Evolutionary conservation across 2,888 invertebrate species (phyloP), one percentile per base, ranked within the genome.

Genomic region (Drosophila paranaensis): DNA sequence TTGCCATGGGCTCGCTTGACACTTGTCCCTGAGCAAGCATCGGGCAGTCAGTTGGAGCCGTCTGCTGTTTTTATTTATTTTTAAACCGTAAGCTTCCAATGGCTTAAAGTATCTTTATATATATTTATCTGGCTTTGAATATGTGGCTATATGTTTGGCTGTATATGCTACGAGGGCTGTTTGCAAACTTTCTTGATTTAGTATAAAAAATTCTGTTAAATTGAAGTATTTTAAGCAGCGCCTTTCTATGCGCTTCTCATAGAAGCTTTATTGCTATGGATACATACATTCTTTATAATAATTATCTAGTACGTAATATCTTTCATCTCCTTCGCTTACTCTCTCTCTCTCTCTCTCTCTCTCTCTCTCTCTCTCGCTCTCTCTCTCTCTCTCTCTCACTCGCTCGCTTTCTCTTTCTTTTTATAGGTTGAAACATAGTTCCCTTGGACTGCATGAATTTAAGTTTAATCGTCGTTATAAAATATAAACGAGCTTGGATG

Each of bases 391-490:
- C 42, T 9, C 14, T 9, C 14, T 5, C n/a, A 10, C 2, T 11
- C 16, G 9, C 0, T 20, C 16, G 16, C 42, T 43, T 0, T 43
- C 42, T 9, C 2, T 40, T 3, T 39, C 9, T 9, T 9, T 9
- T 16, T 42, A 48, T 5, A 14, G 51, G 37, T 20, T 37, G 35
- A 40, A 55, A n/a, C n/a, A 54, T n/a, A 27, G 13, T 35, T 8
- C 16, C 33, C 8, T 37, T 53, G 14, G 51, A n/a, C 39, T 40
- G 27, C 30, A 27, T 30, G 27, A n/a, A 53, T 27, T 53, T n/a
- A n/a, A n/a, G 25, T 55, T 40, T 55, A 55, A 46, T 66, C 33
- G 48, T 30, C 25, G 33, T 53, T 20, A 46, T 27, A 63, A 46
- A 27, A 27, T 37, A 40, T 46, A 35, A 51, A 25, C 2, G 16